Evolutionary conservation across 53 echinoderm and acorn worm genomes (phyloP), one percentile per base, ranked within the genome.

Genomic region (Echinarachnius parma): DNA sequence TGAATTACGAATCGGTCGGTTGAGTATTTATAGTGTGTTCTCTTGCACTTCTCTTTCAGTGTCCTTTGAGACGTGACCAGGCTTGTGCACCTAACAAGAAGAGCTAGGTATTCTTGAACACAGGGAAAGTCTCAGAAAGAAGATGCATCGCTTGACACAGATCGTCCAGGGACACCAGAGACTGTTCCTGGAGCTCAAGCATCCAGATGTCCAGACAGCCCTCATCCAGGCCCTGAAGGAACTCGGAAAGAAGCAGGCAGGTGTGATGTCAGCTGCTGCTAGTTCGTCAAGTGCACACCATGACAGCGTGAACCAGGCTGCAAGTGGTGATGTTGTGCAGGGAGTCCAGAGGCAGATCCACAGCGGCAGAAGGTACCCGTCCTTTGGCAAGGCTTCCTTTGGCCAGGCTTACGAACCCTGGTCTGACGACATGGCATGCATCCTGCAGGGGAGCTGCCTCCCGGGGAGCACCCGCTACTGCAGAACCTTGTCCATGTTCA

Each of bases 401-500:
- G 82, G 81, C 9, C 59, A 60, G 11, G 77, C 84, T 10, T 89
- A 84, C 35, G 90, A 86, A 20, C 74, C 82, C 0, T 96, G 96
- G 96, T 87, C 84, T 10, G 96, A 96, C 9, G 96, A 96, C 50
- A 96, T 96, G 76, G 91, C 91, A 5, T 96, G 96, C 49, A 77
- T 91, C 20, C 80, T 96, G n/a, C 96, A 91, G 54, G 91, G 96
- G 22, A 87, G 82, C 42, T 96, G 91, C 33, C 74, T 96, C 19
- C 96, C 96, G 2, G 96, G 96, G 2, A 96, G 96, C 49, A 96
- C 91, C 34, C 81, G 79, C 27, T 96, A 91, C 66, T 96, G 95
- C 75, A 75, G 87, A 5, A 91, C 96, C 21, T 79, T 77, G 36
- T 91, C 91, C 70, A 91, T 91, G 95, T 95, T 96, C 80, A 85